phyloP scores from a whole-genome alignment of 2,113 vertebrate genomes.

The Platycercus adscitus region DNA sequence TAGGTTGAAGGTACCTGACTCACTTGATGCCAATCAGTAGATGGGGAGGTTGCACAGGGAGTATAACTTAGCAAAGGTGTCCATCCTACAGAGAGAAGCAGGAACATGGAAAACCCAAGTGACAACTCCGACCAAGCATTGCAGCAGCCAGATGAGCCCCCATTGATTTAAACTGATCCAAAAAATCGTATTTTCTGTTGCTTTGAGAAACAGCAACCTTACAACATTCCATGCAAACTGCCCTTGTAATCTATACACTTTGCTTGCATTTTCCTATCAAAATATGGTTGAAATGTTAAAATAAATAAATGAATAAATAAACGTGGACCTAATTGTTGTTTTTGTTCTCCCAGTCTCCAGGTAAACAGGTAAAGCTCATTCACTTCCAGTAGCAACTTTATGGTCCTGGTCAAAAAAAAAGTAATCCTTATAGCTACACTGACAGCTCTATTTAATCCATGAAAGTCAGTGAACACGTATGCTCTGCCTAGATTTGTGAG shows the following conservation, averaged over 20 bases:
- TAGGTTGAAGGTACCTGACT: background rate
- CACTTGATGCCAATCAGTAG: background rate
- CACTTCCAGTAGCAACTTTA: background rate
- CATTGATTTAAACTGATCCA: background rate
- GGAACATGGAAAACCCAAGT: background rate
- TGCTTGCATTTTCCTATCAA: background rate
- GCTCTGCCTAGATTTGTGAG: background rate
- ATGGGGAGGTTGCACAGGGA: background rate
- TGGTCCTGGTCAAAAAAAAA: background rate
- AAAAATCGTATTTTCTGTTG: background rate
- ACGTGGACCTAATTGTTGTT: background rate
- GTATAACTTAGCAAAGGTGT: background rate
- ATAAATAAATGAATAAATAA: background rate
- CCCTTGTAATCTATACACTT: background rate
- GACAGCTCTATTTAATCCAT: background rate
- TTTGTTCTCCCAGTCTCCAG: background rate
- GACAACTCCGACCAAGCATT: background rate
- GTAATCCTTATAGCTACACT: background rate
- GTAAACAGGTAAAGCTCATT: background rate
- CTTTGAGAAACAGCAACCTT: background rate
- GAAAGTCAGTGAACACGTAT: fast-evolving
- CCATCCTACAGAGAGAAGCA: background rate
- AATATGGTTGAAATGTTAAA: background rate
- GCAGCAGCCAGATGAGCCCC: background rate
- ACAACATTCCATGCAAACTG: background rate